These are phyloP conservation scores for Ceraclea dissimilis DNA, from an alignment of 2,888 invertebrate species.

Conservation along the genomic window DNA sequence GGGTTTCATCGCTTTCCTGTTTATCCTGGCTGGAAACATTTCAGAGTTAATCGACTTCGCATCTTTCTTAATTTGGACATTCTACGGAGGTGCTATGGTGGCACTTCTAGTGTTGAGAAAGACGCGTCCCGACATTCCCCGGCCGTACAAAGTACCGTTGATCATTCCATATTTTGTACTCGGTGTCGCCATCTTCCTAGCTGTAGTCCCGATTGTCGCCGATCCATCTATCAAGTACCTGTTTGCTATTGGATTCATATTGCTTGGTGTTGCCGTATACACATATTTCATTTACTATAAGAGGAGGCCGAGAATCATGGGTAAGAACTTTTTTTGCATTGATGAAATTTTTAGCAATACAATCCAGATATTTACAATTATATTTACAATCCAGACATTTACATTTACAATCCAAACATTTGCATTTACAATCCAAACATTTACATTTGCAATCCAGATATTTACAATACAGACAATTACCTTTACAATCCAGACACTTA, in stretches of 20 bases:
- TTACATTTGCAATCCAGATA: too few species aligned
- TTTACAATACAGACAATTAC: too few species aligned
- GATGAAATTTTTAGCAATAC: too few species aligned
- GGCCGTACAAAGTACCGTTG: constrained; percentile 71
- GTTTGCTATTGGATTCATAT: constrained; percentile 64
- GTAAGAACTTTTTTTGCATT: constrained; percentile 41
- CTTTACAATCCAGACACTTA: too few species aligned
- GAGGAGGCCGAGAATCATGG: constrained; percentile 53
- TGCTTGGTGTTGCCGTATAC: constrained; percentile 63
- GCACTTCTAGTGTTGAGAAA: constrained; percentile 65
- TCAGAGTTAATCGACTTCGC: constrained; percentile 74
- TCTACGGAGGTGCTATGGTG: constrained; percentile 77
- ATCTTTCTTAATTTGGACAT: constrained; percentile 82
- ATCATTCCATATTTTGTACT: constrained; percentile 66
- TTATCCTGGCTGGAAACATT: constrained; percentile 68
- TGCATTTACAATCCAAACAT: too few species aligned
- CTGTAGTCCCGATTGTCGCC: constrained; percentile 65
- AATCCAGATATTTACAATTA: too few species aligned
- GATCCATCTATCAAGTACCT: constrained; percentile 72
- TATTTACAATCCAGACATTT: too few species aligned
- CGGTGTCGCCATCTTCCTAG: constrained; percentile 61
- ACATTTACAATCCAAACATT: too few species aligned
- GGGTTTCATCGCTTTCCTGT: constrained; percentile 61
- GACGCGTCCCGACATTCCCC: constrained; percentile 56
- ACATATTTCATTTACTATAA: constrained; percentile 67